A percentile compares a stretch with the other conserved stretches of the same genome.
Conservation (phyloP, 2,888 invertebrate genomes). For the Calliphora vomitoria region DNA sequence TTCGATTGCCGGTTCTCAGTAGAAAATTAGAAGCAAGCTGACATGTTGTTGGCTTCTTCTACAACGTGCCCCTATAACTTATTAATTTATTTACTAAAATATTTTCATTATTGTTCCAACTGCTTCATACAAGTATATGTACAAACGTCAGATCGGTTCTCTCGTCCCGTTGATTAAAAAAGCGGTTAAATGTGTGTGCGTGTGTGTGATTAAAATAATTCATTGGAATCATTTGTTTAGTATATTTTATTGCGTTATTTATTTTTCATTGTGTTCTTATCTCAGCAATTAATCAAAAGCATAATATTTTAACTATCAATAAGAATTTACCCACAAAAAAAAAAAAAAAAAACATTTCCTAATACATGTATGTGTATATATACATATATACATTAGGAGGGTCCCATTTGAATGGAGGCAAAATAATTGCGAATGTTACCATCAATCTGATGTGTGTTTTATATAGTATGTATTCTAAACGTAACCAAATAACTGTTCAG, state of each 20-base stretch:
- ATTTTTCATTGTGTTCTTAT: conserved; percentile 53
- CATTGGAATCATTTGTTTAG: conserved; percentile 51
- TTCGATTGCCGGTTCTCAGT: conserved; percentile 61
- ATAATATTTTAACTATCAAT: background rate
- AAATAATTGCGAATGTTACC: too few relatives aligned
- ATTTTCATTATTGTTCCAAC: background rate
- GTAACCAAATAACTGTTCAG: too few relatives aligned
- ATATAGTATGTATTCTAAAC: too few relatives aligned
- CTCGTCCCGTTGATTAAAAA: conserved; percentile 45
- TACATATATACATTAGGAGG: too few relatives aligned
- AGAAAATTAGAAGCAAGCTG: conserved; percentile 58
- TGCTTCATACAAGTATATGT: background rate
- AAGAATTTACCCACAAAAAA: too few relatives aligned
- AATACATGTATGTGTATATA: background rate
- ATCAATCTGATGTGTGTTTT: too few relatives aligned
- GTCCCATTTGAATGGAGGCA: too few relatives aligned
- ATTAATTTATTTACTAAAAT: conserved; percentile 43
- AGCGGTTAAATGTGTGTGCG: conserved; percentile 23
- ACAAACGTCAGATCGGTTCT: conserved; percentile 20
- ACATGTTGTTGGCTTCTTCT: conserved; percentile 51
- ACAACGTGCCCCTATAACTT: conserved; percentile 24
- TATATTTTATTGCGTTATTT: conserved; percentile 13
- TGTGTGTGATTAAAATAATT: conserved; percentile 46
- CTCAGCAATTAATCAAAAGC: conserved; percentile 53
- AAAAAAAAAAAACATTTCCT: too few relatives aligned